A percentile compares a stretch with the other conserved stretches of the same genome.
Conservation (phyloP, 1,140 invertebrate species). For the Bombus fervidus region DNA sequence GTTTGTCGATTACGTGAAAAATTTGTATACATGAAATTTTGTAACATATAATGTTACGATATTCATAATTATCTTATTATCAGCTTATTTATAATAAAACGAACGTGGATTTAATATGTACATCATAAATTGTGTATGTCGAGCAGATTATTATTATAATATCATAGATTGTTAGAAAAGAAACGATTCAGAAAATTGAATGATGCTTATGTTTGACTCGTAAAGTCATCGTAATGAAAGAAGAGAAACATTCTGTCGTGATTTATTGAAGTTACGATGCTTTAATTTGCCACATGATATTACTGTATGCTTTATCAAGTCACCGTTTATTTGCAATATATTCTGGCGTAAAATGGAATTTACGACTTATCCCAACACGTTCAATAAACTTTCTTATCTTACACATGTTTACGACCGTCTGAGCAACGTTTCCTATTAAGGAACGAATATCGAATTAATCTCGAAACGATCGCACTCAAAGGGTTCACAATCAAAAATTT, state of each 20-base stretch:
- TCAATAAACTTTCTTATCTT: slow-evolving; percentile 53
- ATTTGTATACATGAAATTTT: background rate
- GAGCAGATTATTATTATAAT: background rate
- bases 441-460: slow-evolving; percentile 21
- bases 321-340: slow-evolving; percentile 39
- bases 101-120: background rate
- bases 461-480: background rate
- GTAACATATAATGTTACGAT: background rate
- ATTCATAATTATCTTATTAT: background rate
- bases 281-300: slow-evolving; percentile 24
- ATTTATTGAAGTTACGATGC: background rate
- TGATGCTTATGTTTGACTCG: background rate
- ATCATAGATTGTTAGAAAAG: background rate
- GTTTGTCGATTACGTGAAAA: background rate
- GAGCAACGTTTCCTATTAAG: slow-evolving; percentile 10
- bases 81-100: background rate
- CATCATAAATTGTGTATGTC: background rate
- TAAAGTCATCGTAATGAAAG: background rate
- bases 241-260: background rate
- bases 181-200: background rate
- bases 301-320: slow-evolving; percentile 8
- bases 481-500: background rate
- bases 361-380: slow-evolving; percentile 27
- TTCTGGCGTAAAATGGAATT: slow-evolving; percentile 31
- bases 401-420: slow-evolving; percentile 34